A percentile compares a stretch with the other conserved stretches of the same genome.
These are phyloP conservation scores for Sinonovacula constricta DNA, from an alignment of 1,140 invertebrate species.

Conservation along the genomic window DNA sequence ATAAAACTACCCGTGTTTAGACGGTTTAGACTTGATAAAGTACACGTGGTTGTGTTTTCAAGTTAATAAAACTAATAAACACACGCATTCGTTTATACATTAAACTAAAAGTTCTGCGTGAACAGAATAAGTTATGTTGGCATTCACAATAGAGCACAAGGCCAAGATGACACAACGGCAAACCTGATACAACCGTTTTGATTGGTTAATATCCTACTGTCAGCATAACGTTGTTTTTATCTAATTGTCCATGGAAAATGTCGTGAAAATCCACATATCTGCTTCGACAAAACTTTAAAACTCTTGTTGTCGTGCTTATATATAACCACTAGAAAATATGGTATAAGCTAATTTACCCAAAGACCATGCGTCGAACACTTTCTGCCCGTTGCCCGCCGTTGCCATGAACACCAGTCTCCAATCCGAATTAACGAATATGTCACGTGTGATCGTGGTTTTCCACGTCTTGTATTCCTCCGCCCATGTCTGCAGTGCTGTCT, in stretches of 20 bases:
- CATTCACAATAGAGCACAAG: no score
- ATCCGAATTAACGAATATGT: no score
- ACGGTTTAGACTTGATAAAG: not conserved
- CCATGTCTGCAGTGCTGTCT: no score
- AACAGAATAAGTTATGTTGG: no score
- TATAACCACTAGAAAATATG: not conserved
- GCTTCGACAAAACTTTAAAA: not conserved
- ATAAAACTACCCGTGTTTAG: not conserved
- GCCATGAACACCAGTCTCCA: conserved; percentile 18
- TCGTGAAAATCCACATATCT: not conserved
- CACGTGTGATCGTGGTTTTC: no score
- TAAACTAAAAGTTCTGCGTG: no score
- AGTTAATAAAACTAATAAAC: not conserved
- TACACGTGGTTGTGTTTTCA: not conserved
- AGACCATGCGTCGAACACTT: conserved; percentile 18
- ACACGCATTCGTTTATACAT: no score
- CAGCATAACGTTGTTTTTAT: not conserved
- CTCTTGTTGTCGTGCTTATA: not conserved
- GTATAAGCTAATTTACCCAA: not conserved
- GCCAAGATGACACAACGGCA: no score
- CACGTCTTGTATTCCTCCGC: no score
- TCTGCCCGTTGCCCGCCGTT: conserved; percentile 11
- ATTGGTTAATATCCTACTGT: not conserved
- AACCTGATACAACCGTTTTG: no score
- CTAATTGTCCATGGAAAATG: not conserved